Conservation (phyloP, 30 jellyfish, hydroid and myxozoan genomes). For the Sanderia malayensis region DNA sequence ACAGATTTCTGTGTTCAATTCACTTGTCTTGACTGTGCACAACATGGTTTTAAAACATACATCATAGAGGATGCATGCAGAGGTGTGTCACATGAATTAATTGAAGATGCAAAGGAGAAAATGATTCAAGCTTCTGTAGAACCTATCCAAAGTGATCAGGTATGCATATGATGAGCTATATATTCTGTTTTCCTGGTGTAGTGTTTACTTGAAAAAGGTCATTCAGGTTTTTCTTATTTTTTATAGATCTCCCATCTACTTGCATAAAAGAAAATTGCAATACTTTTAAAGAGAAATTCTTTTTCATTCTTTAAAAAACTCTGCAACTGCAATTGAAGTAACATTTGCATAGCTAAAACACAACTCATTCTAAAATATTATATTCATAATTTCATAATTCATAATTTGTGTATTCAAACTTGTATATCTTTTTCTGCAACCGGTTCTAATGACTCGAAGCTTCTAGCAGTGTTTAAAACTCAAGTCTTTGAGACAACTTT, state of each 20-base stretch:
- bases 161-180: no score
- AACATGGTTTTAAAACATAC: slow-evolving; percentile 86
- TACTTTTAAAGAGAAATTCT: no score
- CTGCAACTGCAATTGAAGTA: slow-evolving; percentile 6
- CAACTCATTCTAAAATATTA: no score
- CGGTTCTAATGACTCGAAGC: slow-evolving; percentile 97
- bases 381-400: no score
- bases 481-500: slow-evolving; percentile 80
- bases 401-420: no score
- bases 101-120: slow-evolving; percentile 39
- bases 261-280: no score
- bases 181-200: no score
- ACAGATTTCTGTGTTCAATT: slow-evolving; percentile 81
- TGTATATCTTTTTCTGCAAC: slow-evolving; percentile 89
- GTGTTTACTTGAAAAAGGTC: no score
- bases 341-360: neutral
- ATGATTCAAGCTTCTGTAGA: slow-evolving; percentile 62
- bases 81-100: slow-evolving; percentile 66
- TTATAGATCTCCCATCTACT: no score
- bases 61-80: slow-evolving; percentile 79
- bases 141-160: slow-evolving; percentile 36
- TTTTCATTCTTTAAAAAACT: slow-evolving; percentile 92
- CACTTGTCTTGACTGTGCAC: slow-evolving; percentile 82
- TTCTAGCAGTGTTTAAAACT: slow-evolving; percentile 74
- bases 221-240: no score